These are phyloP conservation scores for Ornithoptera priamus DNA, from an alignment of 2,888 invertebrate species.

Conservation along the genomic window DNA sequence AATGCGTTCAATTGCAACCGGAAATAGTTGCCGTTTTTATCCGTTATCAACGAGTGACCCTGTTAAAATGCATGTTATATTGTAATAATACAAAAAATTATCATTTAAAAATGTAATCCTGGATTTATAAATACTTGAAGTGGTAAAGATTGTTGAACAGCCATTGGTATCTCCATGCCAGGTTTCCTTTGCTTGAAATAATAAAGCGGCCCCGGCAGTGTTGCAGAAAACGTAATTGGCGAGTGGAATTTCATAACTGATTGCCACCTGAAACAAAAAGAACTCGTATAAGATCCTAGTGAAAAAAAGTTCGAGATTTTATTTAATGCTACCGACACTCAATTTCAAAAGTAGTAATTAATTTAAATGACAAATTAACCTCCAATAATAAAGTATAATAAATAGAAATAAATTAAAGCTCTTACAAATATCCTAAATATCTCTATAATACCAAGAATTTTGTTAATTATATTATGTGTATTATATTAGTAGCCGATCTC, in stretches of 20 bases:
- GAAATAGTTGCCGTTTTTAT: slow-evolving; percentile 80
- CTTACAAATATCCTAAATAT: no score
- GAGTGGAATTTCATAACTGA: slow-evolving; percentile 63
- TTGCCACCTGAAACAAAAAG: slow-evolving; percentile 52
- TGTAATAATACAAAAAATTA: not conserved
- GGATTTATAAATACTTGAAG: slow-evolving; percentile 48
- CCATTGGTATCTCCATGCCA: slow-evolving; percentile 77
- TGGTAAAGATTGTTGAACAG: slow-evolving; percentile 63
- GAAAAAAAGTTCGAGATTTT: no score
- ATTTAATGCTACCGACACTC: no score
- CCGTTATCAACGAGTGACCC: slow-evolving; percentile 81
- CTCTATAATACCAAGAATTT: no score
- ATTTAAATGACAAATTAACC: no score
- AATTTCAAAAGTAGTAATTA: no score
- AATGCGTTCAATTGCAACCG: slow-evolving; percentile 79
- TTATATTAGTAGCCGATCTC: no score
- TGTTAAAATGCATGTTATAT: slow-evolving; percentile 39
- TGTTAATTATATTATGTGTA: no score
- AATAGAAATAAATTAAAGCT: no score
- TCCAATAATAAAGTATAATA: no score
- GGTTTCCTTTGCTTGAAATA: slow-evolving; percentile 81
- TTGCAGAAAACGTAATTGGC: slow-evolving; percentile 51
- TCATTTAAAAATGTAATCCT: not conserved
- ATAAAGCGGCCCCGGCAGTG: slow-evolving; percentile 80
- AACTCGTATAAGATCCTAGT: not conserved